Evolutionary conservation across 2,888 invertebrate species (phyloP).

Genomic region (Agrilus biguttatus): DNA sequence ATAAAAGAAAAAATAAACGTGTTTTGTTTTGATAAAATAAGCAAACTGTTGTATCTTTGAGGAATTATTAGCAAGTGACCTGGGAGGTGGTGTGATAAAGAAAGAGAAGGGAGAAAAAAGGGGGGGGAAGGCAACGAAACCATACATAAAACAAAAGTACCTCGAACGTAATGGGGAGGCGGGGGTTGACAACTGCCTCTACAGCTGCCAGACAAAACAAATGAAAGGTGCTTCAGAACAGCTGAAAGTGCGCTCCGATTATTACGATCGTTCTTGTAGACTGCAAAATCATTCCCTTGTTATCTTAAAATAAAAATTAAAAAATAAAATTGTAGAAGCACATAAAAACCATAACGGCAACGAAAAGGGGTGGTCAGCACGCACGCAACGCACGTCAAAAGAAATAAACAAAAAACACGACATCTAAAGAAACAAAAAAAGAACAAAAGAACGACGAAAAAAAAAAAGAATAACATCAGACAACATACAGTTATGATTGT

Average conservation of each 20-base stretch:
- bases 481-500: constrained; percentile 1
- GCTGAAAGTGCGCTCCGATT: constrained; percentile 25
- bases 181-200: constrained; percentile 55
- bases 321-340: constrained; percentile 19
- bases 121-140: not conserved
- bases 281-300: constrained; percentile 32
- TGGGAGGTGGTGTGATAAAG: constrained; percentile 1
- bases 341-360: constrained; percentile 12
- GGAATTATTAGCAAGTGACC: too few relatives aligned
- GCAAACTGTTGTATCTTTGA: constrained; percentile 1
- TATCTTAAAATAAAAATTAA: constrained; percentile 27
- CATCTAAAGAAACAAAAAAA: not conserved
- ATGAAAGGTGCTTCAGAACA: constrained; percentile 38
- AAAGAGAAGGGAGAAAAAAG: not conserved
- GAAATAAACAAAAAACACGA: constrained; percentile 2
- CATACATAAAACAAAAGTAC: constrained; percentile 31
- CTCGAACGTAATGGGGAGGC: constrained; percentile 55
- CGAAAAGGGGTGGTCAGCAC: constrained; percentile 9
- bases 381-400: not conserved
- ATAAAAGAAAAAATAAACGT: not conserved
- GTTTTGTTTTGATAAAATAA: constrained; percentile 1
- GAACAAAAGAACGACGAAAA: not conserved
- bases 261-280: constrained; percentile 25
- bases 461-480: not conserved
- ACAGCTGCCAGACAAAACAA: constrained; percentile 58